Evolutionary conservation across 2,113 vertebrate species (phyloP).

Genomic region (Pitta sordida): DNA sequence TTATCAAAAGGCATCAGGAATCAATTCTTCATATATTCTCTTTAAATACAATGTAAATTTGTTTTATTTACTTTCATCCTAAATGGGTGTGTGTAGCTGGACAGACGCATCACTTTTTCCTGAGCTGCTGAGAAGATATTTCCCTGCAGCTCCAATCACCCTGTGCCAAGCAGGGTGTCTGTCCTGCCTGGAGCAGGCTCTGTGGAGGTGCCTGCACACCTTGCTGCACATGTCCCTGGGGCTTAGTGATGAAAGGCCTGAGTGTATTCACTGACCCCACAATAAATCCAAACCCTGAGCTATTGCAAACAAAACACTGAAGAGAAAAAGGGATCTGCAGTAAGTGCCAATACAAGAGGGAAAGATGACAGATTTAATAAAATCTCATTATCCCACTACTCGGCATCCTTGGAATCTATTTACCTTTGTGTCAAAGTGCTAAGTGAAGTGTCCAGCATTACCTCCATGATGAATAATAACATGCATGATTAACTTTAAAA

Average conservation of each 20-base stretch:
- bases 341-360: background rate
- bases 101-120: background rate
- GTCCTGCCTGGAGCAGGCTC: background rate
- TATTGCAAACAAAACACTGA: background rate
- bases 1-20: background rate
- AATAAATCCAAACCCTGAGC: background rate
- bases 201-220: background rate
- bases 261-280: background rate
- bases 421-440: conserved; percentile 7
- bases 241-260: background rate
- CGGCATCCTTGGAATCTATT: background rate
- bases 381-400: background rate
- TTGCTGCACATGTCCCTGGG: background rate
- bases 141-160: background rate
- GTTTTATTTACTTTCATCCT: background rate
- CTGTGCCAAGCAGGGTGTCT: fast-evolving
- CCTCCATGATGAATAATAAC: background rate
- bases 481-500: conserved; percentile 13
- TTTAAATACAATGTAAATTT: background rate
- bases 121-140: background rate
- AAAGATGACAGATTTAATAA: conserved; percentile 12
- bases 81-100: background rate
- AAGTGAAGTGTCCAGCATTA: background rate
- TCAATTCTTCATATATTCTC: background rate
- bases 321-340: background rate